These are phyloP conservation scores for Odontocolon sp. DNA, from an alignment of 2,888 invertebrate genomes.

Conservation along the genomic window DNA sequence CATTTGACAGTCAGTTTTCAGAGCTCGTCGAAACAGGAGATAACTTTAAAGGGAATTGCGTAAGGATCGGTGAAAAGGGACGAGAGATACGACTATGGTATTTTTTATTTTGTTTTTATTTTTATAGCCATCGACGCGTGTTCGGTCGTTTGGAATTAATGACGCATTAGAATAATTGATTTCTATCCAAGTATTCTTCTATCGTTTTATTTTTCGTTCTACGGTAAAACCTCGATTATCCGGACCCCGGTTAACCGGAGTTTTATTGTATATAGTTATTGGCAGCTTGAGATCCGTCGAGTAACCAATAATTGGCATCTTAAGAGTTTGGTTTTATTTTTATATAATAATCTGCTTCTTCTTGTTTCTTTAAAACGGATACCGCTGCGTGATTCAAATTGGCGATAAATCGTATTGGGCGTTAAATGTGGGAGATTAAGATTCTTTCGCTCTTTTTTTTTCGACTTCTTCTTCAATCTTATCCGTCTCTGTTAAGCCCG, in stretches of 20 bases:
- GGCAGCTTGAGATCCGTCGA: no score
- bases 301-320: no score
- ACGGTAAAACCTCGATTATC: no score
- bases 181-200: no score
- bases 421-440: conserved; percentile 64
- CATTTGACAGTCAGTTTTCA: conserved; percentile 15
- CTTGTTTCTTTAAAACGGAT: no score
- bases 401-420: conserved; percentile 65
- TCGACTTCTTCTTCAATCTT: conserved; percentile 49
- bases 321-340: no score
- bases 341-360: no score
- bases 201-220: no score
- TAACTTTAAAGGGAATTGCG: conserved; percentile 50
- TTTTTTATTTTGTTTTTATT: conserved; percentile 9
- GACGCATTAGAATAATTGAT: conserved; percentile 58
- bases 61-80: conserved; percentile 31
- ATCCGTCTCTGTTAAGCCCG: conserved; percentile 31
- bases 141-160: conserved; percentile 66
- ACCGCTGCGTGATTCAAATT: conserved; percentile 58
- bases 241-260: no score
- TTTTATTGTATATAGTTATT: no score
- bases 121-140: conserved; percentile 36
- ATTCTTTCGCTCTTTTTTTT: conserved; percentile 58
- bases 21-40: conserved; percentile 39
- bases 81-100: background rate